These are phyloP conservation scores for Hanleya hanleyi DNA, from an alignment of 2,888 invertebrate genomes.

Conservation along the genomic window DNA sequence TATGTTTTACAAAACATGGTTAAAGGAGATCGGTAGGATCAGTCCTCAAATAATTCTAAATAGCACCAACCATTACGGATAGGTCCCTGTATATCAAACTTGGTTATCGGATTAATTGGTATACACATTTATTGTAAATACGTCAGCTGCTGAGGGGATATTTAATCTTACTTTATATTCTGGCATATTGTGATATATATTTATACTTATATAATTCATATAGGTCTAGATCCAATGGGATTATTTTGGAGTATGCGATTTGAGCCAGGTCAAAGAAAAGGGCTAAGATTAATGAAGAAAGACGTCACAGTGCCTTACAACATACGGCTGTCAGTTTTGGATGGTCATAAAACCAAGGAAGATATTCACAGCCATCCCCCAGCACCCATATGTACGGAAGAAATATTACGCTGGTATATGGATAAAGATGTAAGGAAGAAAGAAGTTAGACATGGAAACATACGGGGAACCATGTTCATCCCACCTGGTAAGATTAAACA, in stretches of 20 bases:
- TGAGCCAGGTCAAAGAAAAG: conserved; percentile 28
- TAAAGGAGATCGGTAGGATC: too few relatives aligned
- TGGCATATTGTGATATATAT: too few relatives aligned
- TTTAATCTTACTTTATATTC: too few relatives aligned
- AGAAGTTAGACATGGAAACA: conserved; percentile 24
- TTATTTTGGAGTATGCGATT: conserved; percentile 55
- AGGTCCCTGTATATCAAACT: too few relatives aligned
- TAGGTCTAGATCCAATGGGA: conserved; percentile 64
- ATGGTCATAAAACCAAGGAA: conserved; percentile 32
- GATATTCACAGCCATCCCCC: conserved; percentile 3
- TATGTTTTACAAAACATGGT: too few relatives aligned
- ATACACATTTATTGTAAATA: too few relatives aligned
- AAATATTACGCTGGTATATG: conserved; percentile 25
- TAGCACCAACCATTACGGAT: too few relatives aligned
- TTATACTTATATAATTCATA: too few relatives aligned
- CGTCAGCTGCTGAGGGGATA: too few relatives aligned
- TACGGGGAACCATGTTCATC: conserved; percentile 40
- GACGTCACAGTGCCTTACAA: conserved; percentile 49
- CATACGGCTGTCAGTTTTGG: conserved; percentile 41
- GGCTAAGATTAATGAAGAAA: conserved; percentile 43
- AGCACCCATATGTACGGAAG: neutral
- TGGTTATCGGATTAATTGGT: too few relatives aligned
- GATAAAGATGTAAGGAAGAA: conserved; percentile 26
- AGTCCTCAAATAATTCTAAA: too few relatives aligned
- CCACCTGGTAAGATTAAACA: conserved; percentile 36